These are phyloP conservation scores for Platerodrilus igneus DNA, from an alignment of 2,888 invertebrate genomes.

Conservation along the genomic window DNA sequence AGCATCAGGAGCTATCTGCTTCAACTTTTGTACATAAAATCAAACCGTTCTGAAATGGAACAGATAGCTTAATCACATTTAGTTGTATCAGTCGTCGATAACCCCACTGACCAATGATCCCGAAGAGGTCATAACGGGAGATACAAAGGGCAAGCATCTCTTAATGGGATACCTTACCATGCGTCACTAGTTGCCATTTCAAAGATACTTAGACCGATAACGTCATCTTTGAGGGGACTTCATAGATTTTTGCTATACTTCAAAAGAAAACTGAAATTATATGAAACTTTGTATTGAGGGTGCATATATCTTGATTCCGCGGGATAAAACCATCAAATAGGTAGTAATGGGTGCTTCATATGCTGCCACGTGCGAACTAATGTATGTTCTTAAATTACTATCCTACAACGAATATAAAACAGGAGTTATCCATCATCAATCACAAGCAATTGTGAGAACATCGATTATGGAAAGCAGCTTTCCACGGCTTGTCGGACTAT, in stretches of 20 bases:
- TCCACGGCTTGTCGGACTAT: conserved; percentile 38
- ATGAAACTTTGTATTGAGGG: conserved; percentile 11
- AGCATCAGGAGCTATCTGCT: conserved; percentile 27
- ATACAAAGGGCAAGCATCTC: conserved; percentile 24
- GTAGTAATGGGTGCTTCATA: conserved; percentile 18
- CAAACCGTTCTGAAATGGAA: conserved; percentile 36
- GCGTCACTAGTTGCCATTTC: conserved; percentile 8
- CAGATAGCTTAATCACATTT: conserved; percentile 38
- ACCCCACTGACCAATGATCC: conserved; percentile 28
- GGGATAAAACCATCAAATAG: conserved; percentile 19
- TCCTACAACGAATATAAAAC: conserved; percentile 28
- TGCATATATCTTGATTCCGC: conserved; percentile 3
- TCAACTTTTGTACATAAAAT: conserved; percentile 40
- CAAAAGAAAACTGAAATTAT: conserved; percentile 8
- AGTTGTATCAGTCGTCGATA: conserved; percentile 30
- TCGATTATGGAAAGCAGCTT: conserved; percentile 40
- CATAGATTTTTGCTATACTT: conserved; percentile 11
- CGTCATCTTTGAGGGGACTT: conserved; percentile 1
- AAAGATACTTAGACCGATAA: conserved; percentile 13
- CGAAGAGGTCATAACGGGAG: conserved; percentile 24
- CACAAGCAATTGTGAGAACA: conserved; percentile 43
- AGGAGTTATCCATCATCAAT: conserved; percentile 40
- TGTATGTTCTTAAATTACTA: conserved; percentile 21
- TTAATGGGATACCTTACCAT: conserved; percentile 23
- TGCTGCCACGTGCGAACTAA: conserved; percentile 25